Conservation (phyloP, 1,140 invertebrate species). For the roundworm (Caenorhabditis elegans) region WBcel235 BX284605.5:13072001-13072500, state of each 20-base stretch:
- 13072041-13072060: too few species aligned
- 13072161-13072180: background rate
- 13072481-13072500: background rate
- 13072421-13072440: conserved; percentile 25
- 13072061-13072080: too few species aligned
- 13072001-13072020: too few species aligned
- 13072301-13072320: conserved; percentile 27
- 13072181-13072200: background rate
- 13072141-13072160: background rate
- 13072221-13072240: background rate
- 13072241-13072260: background rate
- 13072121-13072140: background rate
- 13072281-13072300: too few species aligned
- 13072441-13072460: background rate
- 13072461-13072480: background rate
- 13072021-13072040: too few species aligned
- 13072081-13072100: too few species aligned
- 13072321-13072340: conserved; percentile 30
- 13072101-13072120: too few species aligned
- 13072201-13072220: background rate
- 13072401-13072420: background rate
- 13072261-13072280: background rate
- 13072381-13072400: background rate
- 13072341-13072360: conserved; percentile 12
- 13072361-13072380: background rate